Evolutionary conservation across 1,140 invertebrate genomes (phyloP), one percentile per base, ranked within the genome.

Genomic region (Vollenhovia emeryi): DNA sequence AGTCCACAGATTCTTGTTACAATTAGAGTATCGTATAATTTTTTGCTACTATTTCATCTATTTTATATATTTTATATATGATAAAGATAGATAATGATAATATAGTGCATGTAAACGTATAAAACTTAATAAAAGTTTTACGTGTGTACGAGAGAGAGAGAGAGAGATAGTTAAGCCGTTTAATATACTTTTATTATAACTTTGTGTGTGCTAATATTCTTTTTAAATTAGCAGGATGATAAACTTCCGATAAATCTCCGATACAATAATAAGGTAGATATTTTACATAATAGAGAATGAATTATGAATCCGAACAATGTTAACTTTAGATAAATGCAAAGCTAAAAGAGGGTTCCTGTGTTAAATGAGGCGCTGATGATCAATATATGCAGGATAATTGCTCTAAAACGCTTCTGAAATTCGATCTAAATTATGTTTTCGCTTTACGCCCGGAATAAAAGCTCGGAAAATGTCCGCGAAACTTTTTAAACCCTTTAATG

Each of bases 401-500:
- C 40, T 71, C 68, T 57, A 57, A 82, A 80, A 71, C 36, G 64
- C 33, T 80, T n/a, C 11, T 71, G 48, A 80, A 82, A 82, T 71
- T 57, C 36, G 78, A 82, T 82, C 36, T 36, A 82, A 79, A 71
- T 82, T 80, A 55, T 80, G 36, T 71, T 82, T 73, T 71, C 66
- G 66, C 24, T 57, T 68, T 43, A 57, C 36, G 36, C 43, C 24
- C 57, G 64, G 33, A 80, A 80, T 57, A 80, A 80, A 50, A 80
- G 50, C 66, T 30, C 40, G n/a, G 78, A 71, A 82, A 82, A 82
- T 57, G 36, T 73, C n/a, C 3, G 13, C 18, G 27, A 82, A 82
- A 82, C 78, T 82, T 82, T n/a, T 82, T 82, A 82, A 73, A 82
- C 50, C 66, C 27, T 82, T 82, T 59, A 82, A 52, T 68, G 78